Evolutionary conservation across 2,888 invertebrate species (phyloP), one percentile per base, ranked within the genome.

Genomic region (Bursaphelenchus okinawaensis): DNA sequence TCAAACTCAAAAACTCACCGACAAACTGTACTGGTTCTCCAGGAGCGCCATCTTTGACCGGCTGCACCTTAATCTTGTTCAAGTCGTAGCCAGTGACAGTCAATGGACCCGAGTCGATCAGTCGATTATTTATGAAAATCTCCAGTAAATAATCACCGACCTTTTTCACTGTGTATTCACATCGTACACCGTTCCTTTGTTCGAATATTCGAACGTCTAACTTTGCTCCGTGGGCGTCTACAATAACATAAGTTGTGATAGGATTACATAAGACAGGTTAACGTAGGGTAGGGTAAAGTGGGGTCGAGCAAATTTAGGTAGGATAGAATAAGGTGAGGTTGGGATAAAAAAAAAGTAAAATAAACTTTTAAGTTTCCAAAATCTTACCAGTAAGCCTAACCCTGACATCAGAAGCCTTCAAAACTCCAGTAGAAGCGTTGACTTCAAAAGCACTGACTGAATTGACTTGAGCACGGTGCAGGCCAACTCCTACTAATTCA

Each of bases 21-120:
- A 90, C 89, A 85, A 98, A 96, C 85, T 94, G 93, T 83, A 93
- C 92, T 70, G 93, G 91, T 84, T 94, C 92, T 62, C 94, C 94
- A 50, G 95, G 92, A 69, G 91, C 89, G 67, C 93, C 94, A 80
- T 90, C 91, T 77, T 91, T 90, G 29, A 95, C 90, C 83, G 94
- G 92, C 62, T 93, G 91, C 74, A 96, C 92, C 86, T 91, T 91
- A 40, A 68, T 66, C 28, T 68, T 68, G 16, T 52, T 54, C 26
- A 67, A 55, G 57, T 75, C 93, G 85, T 93, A 95, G 55, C 92
- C 93, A 86, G 93, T 92, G 76, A 93, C 92, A 68, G 92, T 89
- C 71, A 93, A 87, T 16, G 93, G 93, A 22, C 92, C 92, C 62
- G 91, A 91, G 72, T 90, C 89, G 77, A 95, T 86, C 85, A 92